These are phyloP conservation scores for Dipus sagitta DNA, from an alignment of 2,797 vertebrate genomes.

Conservation along the genomic window DNA sequence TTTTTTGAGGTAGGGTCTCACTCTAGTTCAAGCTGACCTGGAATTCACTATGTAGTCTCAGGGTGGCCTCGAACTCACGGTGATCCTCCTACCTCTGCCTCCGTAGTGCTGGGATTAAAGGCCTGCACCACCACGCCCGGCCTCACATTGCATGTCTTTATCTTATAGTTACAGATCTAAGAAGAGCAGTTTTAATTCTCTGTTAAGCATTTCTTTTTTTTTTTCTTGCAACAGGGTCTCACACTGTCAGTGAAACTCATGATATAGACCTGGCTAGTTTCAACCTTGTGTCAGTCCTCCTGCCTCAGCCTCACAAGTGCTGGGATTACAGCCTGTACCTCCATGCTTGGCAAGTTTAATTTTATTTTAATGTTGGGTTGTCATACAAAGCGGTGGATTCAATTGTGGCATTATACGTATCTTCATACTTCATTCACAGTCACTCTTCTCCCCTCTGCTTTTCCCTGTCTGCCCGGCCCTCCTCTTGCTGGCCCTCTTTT, in stretches of 20 bases:
- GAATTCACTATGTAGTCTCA: no score
- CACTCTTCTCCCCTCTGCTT: background rate
- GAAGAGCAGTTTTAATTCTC: conserved; percentile 36
- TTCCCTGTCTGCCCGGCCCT: background rate
- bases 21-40: no score
- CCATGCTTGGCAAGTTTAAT: background rate
- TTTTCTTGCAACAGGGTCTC: background rate
- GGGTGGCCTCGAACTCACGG: no score
- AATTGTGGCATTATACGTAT: background rate
- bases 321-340: background rate
- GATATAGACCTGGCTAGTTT: background rate
- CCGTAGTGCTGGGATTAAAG: no score
- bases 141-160: background rate
- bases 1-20: no score
- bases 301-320: background rate
- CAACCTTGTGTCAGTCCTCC: background rate
- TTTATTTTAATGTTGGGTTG: background rate
- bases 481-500: background rate
- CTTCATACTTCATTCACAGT: background rate
- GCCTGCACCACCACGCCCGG: no score
- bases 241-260: background rate
- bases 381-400: background rate
- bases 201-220: background rate
- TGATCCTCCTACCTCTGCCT: no score
- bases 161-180: background rate